Conservation (phyloP, 2,797 vertebrate species). For the Enteromius fasciolatus region DNA sequence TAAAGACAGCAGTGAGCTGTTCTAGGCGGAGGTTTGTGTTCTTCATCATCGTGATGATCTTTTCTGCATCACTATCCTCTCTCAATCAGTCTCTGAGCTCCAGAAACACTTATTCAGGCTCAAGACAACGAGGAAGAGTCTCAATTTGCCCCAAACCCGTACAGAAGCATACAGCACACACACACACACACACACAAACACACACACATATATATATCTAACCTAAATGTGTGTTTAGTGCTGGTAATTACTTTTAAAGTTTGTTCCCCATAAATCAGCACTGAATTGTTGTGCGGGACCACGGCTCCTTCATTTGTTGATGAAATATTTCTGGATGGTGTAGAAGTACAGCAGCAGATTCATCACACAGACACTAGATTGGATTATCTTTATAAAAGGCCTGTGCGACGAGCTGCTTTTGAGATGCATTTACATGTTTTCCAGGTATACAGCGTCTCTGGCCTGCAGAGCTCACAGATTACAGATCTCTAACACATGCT, state of each 20-base stretch:
- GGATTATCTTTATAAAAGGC: slow-evolving; percentile 8
- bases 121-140: neutral
- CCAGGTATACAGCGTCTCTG: neutral
- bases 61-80: neutral
- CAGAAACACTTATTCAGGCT: neutral
- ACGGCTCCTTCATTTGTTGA: slow-evolving; percentile 21
- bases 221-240: neutral
- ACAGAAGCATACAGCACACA: neutral
- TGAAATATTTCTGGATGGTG: slow-evolving; percentile 26
- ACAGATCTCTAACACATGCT: slow-evolving; percentile 1
- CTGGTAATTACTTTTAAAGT: slow-evolving; percentile 32
- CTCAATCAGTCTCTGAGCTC: neutral
- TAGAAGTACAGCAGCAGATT: slow-evolving; percentile 1
- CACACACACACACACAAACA: no score
- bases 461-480: neutral
- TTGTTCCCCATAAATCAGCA: slow-evolving; percentile 14
- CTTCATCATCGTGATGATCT: neutral
- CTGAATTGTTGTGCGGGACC: slow-evolving; percentile 17
- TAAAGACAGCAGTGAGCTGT: neutral
- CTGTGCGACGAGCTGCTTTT: slow-evolving; percentile 17
- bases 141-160: neutral
- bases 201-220: neutral
- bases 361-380: slow-evolving; percentile 22
- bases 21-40: no score
- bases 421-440: slow-evolving; percentile 11